Conservation (phyloP, 2,797 vertebrate species). For the Sciurus carolinensis region DNA sequence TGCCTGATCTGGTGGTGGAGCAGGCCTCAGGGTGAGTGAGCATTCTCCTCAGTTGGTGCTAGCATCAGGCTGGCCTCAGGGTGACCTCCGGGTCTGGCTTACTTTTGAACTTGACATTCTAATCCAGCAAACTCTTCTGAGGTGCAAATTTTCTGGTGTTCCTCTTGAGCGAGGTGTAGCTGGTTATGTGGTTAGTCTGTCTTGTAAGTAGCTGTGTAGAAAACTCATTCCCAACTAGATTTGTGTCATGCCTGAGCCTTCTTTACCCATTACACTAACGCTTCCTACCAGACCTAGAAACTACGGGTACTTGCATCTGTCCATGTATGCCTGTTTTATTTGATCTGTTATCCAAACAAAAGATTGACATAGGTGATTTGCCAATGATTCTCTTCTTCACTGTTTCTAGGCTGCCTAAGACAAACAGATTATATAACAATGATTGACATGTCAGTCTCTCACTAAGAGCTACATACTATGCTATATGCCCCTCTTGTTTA, state of each 20-base stretch:
- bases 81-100: not conserved
- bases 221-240: not conserved
- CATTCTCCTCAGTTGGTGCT: not conserved
- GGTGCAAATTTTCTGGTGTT: not conserved
- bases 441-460: not conserved
- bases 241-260: not conserved
- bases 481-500: not conserved
- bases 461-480: not conserved
- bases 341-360: not conserved
- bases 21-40: constrained; percentile 94
- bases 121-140: not conserved
- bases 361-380: not conserved
- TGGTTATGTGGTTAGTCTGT: not conserved
- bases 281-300: not conserved
- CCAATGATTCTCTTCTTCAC: not conserved
- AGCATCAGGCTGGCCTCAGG: not conserved
- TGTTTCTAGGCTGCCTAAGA: not conserved
- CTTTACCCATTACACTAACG: not conserved
- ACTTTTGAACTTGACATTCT: not conserved
- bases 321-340: not conserved
- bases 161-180: not conserved
- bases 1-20: constrained; percentile 98
- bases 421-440: not conserved
- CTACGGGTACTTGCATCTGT: not conserved
- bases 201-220: not conserved